Conservation (phyloP, 2,888 invertebrate genomes). For the Danaus chrysippus region DNA sequence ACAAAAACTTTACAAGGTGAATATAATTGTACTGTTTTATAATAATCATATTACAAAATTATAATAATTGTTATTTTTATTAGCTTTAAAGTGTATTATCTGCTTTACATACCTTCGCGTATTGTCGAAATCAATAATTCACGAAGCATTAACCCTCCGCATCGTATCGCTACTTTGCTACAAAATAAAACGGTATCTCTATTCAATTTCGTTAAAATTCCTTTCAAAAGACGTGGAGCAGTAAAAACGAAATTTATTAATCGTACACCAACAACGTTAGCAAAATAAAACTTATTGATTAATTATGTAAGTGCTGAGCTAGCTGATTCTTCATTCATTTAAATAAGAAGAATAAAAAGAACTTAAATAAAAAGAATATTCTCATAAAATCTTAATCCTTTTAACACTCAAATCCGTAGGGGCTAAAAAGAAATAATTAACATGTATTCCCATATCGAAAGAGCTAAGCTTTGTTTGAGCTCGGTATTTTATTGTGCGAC, state of each 20-base stretch:
- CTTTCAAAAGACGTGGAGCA: conserved; percentile 22
- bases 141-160: conserved; percentile 20
- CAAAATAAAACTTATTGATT: neutral
- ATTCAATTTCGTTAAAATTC: conserved; percentile 43
- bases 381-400: neutral
- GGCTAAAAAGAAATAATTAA: neutral
- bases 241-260: conserved; percentile 32
- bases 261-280: conserved; percentile 25
- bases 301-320: too few relatives aligned
- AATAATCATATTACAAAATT: too few relatives aligned
- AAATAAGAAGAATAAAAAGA: too few relatives aligned
- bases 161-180: conserved; percentile 29
- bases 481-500: conserved; percentile 3
- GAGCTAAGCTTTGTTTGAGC: neutral
- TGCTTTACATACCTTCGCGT: neutral
- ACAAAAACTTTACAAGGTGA: too few relatives aligned
- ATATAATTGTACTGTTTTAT: too few relatives aligned
- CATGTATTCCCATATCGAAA: neutral
- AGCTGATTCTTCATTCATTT: too few relatives aligned
- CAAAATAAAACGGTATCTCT: conserved; percentile 39
- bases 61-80: too few relatives aligned
- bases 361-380: neutral
- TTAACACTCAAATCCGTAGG: neutral
- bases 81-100: too few relatives aligned
- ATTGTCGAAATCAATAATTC: conserved; percentile 6